Evolutionary conservation across 2,888 invertebrate species (phyloP).

Genomic region (Gymnocheta viridis): DNA sequence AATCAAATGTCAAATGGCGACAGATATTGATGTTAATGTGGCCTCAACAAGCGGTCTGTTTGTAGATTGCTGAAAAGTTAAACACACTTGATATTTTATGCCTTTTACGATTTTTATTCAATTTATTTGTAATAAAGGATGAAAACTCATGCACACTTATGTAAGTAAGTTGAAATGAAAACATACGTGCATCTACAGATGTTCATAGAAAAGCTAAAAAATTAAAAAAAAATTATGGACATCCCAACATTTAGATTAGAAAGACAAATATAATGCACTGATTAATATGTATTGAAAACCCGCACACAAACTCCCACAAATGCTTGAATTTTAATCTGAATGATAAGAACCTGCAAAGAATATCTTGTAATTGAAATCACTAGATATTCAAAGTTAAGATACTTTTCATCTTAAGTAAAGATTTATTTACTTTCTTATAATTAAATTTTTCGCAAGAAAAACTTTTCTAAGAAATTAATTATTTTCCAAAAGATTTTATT

Average conservation of each 20-base stretch:
- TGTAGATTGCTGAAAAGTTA: neutral
- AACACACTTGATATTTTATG: slow-evolving; percentile 8
- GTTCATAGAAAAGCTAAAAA: neutral
- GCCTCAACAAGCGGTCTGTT: neutral
- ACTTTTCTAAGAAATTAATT: no score
- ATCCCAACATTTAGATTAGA: neutral
- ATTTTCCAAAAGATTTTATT: no score
- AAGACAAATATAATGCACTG: no score
- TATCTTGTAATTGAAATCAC: no score
- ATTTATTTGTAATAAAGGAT: neutral
- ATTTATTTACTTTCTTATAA: no score
- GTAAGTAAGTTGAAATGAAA: neutral
- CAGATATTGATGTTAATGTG: slow-evolving; percentile 7
- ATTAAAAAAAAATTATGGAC: neutral
- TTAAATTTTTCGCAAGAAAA: no score
- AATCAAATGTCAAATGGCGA: slow-evolving; percentile 11
- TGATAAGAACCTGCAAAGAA: no score
- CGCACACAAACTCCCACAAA: no score
- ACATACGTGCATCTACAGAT: neutral
- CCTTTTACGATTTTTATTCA: neutral
- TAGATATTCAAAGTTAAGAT: no score
- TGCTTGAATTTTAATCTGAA: no score
- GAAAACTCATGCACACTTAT: neutral
- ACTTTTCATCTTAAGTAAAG: no score
- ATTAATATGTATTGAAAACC: no score